Evolutionary conservation across 2,797 vertebrate species (phyloP).

Genomic region (Alexandromys oeconomus): DNA sequence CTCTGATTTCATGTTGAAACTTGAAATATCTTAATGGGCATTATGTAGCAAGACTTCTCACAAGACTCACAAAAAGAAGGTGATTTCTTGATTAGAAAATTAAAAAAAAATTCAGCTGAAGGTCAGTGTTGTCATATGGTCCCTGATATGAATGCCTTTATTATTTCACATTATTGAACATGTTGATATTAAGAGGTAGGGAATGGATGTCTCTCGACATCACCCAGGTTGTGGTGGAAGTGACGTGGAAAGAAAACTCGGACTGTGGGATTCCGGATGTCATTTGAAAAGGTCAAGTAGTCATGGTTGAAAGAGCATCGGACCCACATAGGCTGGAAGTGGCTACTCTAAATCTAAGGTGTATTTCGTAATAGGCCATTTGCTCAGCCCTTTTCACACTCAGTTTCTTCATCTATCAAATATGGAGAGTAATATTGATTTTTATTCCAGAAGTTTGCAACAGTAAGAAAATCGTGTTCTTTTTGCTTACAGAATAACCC

Average conservation of each 20-base stretch:
- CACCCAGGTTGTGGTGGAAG: background rate
- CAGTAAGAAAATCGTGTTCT: background rate
- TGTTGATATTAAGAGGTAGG: background rate
- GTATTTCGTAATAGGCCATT: background rate
- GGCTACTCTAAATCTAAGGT: background rate
- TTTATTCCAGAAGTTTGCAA: slow-evolving; percentile 37
- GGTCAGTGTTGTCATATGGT: background rate
- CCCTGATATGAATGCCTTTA: background rate
- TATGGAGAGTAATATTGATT: background rate
- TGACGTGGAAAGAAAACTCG: background rate
- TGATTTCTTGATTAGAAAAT: slow-evolving; percentile 40
- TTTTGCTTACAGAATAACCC: background rate
- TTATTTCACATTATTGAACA: slow-evolving; percentile 45
- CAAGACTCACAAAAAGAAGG: background rate
- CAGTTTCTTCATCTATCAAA: background rate
- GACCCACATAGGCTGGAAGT: background rate
- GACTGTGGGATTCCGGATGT: background rate
- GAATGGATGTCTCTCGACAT: background rate
- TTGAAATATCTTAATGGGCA: background rate
- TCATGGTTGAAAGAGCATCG: background rate
- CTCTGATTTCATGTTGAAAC: slow-evolving; percentile 19
- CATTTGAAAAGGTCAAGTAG: background rate
- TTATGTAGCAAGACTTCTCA: slow-evolving; percentile 7
- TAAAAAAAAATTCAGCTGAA: background rate
- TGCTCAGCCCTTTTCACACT: background rate